phyloP scores from a whole-genome alignment of 1,140 invertebrate genomes.

The Luehdorfia chinensis region DNA sequence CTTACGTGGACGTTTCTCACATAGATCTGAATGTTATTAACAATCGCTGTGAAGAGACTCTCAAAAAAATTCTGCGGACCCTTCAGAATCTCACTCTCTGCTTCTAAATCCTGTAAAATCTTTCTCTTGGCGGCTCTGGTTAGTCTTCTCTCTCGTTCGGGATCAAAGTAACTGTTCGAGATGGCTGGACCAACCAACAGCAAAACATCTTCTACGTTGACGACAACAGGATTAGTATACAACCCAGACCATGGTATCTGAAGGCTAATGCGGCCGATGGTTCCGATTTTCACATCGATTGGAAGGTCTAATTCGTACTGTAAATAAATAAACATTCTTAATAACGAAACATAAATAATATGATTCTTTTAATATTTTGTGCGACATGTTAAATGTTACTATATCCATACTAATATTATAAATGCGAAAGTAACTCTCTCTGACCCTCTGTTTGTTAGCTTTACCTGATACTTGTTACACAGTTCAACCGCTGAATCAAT shows the following conservation, averaged over 20 bases:
- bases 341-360: too few relatives aligned
- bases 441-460: too few relatives aligned
- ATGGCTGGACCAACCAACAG: slow-evolving; percentile 86
- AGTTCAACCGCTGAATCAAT: too few relatives aligned
- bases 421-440: too few relatives aligned
- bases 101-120: slow-evolving; percentile 74
- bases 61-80: slow-evolving; percentile 81
- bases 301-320: slow-evolving; percentile 89
- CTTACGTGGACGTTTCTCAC: slow-evolving; percentile 89
- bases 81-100: slow-evolving; percentile 73
- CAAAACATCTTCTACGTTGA: slow-evolving; percentile 87
- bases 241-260: slow-evolving; percentile 88
- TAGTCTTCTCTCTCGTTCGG: slow-evolving; percentile 85
- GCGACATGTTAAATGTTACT: too few relatives aligned
- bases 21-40: slow-evolving; percentile 90
- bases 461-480: too few relatives aligned
- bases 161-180: slow-evolving; percentile 82
- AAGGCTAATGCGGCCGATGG: slow-evolving; percentile 85
- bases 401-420: too few relatives aligned
- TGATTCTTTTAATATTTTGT: too few relatives aligned
- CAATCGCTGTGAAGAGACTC: slow-evolving; percentile 84
- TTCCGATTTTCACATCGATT: slow-evolving; percentile 88
- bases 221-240: slow-evolving; percentile 82
- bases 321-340: slow-evolving; percentile 44
- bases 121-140: slow-evolving; percentile 84